These are phyloP conservation scores for Lophius piscatorius DNA, from an alignment of 2,113 vertebrate genomes.

Conservation along the genomic window DNA sequence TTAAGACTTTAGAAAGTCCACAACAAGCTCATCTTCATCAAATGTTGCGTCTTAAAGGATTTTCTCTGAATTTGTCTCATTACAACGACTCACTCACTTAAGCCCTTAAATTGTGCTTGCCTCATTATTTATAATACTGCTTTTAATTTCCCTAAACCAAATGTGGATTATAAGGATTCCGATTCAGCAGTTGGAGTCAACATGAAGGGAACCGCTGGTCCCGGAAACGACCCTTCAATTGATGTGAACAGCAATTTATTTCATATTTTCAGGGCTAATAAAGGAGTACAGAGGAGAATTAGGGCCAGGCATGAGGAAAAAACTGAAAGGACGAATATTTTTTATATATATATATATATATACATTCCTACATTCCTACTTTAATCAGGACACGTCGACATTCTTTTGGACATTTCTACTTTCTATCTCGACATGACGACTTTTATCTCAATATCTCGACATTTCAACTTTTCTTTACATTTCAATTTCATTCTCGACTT, in stretches of 20 bases:
- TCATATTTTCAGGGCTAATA: conserved; percentile 16
- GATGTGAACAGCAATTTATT: conserved; percentile 11
- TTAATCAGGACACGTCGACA: no score
- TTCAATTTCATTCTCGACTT: no score
- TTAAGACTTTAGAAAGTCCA: background rate
- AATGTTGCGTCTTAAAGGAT: conserved; percentile 4
- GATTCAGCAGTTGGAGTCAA: conserved; percentile 1
- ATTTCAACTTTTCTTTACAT: no score
- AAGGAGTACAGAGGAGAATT: no score
- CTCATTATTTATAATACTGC: conserved; percentile 4
- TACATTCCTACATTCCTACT: no score
- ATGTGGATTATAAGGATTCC: background rate
- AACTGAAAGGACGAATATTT: no score
- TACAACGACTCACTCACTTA: background rate
- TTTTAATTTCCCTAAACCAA: conserved; percentile 22
- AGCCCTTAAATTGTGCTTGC: conserved; percentile 9
- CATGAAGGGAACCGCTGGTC: background rate
- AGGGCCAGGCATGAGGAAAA: no score
- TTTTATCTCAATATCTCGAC: no score
- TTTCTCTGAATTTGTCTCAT: conserved; percentile 18
- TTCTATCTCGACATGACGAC: no score
- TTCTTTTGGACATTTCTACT: no score
- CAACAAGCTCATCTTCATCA: background rate
- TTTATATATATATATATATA: no score
- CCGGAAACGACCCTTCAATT: conserved; percentile 13